phyloP scores from a whole-genome alignment of 1,140 invertebrate species.

The Diuraphis noxia region DNA sequence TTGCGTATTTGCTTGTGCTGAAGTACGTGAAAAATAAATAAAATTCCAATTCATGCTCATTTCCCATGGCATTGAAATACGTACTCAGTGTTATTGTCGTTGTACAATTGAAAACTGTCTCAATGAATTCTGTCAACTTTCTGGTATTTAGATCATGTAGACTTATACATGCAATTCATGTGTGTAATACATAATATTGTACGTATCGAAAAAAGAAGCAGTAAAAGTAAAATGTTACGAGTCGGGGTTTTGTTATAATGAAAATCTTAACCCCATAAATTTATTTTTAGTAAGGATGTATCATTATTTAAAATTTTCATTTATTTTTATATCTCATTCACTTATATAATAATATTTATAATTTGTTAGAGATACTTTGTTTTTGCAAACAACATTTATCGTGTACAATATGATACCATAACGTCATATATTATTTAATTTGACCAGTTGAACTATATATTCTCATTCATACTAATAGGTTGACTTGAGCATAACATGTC shows the following conservation, averaged over 20 bases:
- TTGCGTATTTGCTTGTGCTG: background rate
- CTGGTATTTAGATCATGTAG: slow-evolving; percentile 9
- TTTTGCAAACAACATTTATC: background rate
- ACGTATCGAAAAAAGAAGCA: background rate
- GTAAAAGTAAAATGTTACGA: background rate
- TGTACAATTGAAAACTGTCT: background rate
- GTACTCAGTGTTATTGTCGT: background rate
- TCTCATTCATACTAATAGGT: too few species aligned
- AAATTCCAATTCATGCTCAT: background rate
- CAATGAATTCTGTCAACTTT: background rate
- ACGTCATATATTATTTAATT: background rate
- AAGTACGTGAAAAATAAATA: background rate
- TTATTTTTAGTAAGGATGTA: background rate
- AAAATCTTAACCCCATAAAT: background rate
- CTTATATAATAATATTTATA: background rate
- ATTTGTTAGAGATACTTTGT: background rate
- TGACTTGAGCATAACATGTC: background rate
- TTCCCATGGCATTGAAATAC: background rate
- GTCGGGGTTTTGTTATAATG: background rate
- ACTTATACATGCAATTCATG: background rate
- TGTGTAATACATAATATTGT: background rate
- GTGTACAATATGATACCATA: background rate
- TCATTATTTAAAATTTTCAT: background rate
- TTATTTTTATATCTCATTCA: background rate
- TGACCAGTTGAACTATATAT: too few species aligned